A percentile compares a stretch with the other conserved stretches of the same genome.
Conservation (phyloP, 2,888 invertebrate species). For the Tortricodes alternella region DNA sequence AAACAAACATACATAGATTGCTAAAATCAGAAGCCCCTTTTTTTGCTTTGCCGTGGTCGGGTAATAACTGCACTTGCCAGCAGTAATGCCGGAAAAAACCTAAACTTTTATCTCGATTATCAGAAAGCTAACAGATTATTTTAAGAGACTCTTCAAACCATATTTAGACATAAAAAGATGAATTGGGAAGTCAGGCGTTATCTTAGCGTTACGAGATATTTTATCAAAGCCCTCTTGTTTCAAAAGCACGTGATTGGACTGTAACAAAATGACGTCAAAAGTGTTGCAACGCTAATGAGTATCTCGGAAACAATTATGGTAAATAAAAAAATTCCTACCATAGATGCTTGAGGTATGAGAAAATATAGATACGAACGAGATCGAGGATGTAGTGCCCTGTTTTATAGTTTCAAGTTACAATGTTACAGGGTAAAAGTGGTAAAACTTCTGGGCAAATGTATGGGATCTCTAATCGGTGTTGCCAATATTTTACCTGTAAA, state of each 20-base stretch:
- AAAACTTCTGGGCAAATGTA: too few species aligned
- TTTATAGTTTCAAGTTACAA: too few species aligned
- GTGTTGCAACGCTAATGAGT: neutral
- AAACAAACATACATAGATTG: too few species aligned
- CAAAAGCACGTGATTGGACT: constrained; percentile 22
- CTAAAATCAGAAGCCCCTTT: too few species aligned
- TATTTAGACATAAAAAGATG: constrained; percentile 15
- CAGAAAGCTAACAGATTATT: constrained; percentile 19
- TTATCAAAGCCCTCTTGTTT: constrained; percentile 1
- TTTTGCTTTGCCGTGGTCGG: too few species aligned
- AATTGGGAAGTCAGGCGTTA: constrained; percentile 11
- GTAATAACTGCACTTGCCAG: too few species aligned
- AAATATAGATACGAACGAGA: neutral
- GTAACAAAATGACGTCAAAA: constrained; percentile 7
- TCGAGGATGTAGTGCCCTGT: too few species aligned
- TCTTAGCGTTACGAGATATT: constrained; percentile 6
- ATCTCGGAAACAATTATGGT: neutral
- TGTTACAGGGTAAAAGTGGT: too few species aligned
- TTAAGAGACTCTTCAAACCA: constrained; percentile 15
- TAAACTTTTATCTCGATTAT: constrained; percentile 22
- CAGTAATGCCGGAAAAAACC: neutral
- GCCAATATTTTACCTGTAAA: too few species aligned
- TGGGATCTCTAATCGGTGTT: too few species aligned
- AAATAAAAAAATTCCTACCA: neutral
- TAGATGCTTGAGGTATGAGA: neutral